Base-by-base conservation (phyloP, 2,888 invertebrate genomes). In the Pheosia tremula region DNA sequence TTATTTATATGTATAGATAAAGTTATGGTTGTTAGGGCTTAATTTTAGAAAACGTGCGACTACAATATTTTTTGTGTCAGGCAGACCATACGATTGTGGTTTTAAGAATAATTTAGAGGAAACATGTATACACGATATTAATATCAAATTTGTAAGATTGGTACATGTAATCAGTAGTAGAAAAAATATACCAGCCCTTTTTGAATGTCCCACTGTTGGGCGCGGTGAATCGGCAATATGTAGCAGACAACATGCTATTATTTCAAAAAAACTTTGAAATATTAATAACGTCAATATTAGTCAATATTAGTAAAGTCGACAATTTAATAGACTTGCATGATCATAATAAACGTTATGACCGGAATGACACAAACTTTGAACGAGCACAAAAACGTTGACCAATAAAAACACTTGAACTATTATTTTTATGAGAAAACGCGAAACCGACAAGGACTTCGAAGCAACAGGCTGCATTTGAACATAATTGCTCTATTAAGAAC, bases 401-500 rank as follows among this genome's bases (percentile, higher is more conserved):
- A 37, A 53, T 37, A 53, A 37, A 50, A 8, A 52, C 52, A 37
- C 9, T n/a, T n/a, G 5, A 36, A 53, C 3, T 37, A 5, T 10
- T 49, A 52, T 37, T 53, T 53, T 53, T 11, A 53, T 36, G 53
- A 36, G 37, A 53, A 53, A 37, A 53, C 37, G 53, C 11, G 55
- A 55, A 41, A 39, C 55, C 13, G 8, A n/a, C 55, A 55, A 60
- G 49, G 39, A 58, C 61, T 58, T 60, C 55, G 62, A 66, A 60
- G 43, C 58, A 67, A 61, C 58, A 62, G 60, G 59, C 61, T 67
- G 55, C 49, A 67, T 71, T 60, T 68, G 65, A 58, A 62, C 61
- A 74, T 83, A 83, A 85, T 84, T 79, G 78, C 74, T 81, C 81
- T 80, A 86, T 85, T 85, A 85, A 82, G 75, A 81, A 74, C 67